phyloP scores from a whole-genome alignment of 2,113 vertebrate genomes.

The Martes martes region DNA sequence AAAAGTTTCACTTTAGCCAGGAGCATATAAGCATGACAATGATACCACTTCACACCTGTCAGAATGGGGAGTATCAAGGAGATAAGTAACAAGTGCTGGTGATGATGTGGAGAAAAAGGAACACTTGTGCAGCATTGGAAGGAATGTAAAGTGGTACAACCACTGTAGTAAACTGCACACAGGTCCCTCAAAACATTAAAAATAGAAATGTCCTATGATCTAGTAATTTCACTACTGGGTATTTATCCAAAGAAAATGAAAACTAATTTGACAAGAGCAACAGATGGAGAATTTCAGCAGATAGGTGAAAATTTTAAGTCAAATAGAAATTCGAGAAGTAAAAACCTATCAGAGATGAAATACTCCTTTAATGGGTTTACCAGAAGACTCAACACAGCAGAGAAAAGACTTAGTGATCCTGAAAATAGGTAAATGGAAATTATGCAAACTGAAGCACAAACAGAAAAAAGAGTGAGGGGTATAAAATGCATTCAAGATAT shows the following conservation, averaged over 20 bases:
- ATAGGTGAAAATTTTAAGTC: neutral
- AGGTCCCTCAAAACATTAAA: neutral
- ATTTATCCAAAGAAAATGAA: neutral
- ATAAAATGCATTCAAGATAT: neutral
- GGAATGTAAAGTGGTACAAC: neutral
- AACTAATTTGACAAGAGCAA: neutral
- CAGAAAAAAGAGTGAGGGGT: neutral
- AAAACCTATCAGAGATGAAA: neutral
- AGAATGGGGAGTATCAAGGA: neutral
- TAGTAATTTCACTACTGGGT: neutral
- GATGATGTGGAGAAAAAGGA: neutral
- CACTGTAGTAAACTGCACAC: neutral
- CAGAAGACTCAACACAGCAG: neutral
- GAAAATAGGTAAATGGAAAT: neutral
- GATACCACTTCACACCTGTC: neutral
- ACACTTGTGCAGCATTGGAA: neutral
- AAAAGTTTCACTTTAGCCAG: neutral
- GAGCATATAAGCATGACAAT: neutral
- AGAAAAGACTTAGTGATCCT: slow-evolving; percentile 10
- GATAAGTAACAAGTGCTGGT: neutral
- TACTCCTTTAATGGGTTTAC: neutral
- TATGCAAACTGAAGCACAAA: neutral
- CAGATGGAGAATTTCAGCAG: neutral
- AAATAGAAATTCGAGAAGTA: neutral
- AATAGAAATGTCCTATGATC: neutral